Evolutionary conservation across 2,888 invertebrate species (phyloP), one percentile per base, ranked within the genome.

Genomic region (Anoplius nigerrimus): DNA sequence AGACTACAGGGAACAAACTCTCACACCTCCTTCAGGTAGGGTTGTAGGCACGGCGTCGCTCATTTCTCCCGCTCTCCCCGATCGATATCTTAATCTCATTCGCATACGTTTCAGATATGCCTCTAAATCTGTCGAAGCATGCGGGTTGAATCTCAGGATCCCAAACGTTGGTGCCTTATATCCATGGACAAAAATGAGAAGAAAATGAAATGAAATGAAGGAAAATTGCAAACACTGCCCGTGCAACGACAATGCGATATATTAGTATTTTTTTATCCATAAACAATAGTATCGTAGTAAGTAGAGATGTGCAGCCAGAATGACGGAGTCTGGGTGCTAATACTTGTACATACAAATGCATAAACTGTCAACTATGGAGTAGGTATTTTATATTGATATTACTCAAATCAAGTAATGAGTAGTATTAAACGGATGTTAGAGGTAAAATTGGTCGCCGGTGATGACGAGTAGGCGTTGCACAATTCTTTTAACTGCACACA

Each of bases 121-220:
- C 96, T 89, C 91, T 96, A 89, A 96, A 96, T 91, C 92, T 96
- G 91, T 96, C 95, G 87, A 96, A 96, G 92, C 95, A 95, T 92
- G 91, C 91, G 86, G 91, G 91, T 88, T 92, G 90, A 91, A 88
- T 87, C 87, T 87, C 88, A 87, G 86, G 85, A 88, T 86, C 83
- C 83, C 76, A 79, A 80, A 84, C 80, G 81, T 81, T 78, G 86
- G 86, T 86, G 86, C 86, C 86, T 86, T 86, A 84, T 34, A 34
- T 79, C 75, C 75, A 76, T 82, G 81, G 82, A 84, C 71, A 82
- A 83, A 83, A n/a, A n/a, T n/a, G n/a, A n/a, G n/a, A n/a, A n/a
- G n/a, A n/a, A n/a, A n/a, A n/a, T n/a, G n/a, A n/a, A n/a, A n/a
- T n/a, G n/a, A n/a, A n/a, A n/a, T n/a, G n/a, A n/a, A n/a, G n/a